Evolutionary conservation across 2,113 vertebrate genomes (phyloP), one percentile per base, ranked within the genome.

Genomic region (Phalacrocorax brasilianus): DNA sequence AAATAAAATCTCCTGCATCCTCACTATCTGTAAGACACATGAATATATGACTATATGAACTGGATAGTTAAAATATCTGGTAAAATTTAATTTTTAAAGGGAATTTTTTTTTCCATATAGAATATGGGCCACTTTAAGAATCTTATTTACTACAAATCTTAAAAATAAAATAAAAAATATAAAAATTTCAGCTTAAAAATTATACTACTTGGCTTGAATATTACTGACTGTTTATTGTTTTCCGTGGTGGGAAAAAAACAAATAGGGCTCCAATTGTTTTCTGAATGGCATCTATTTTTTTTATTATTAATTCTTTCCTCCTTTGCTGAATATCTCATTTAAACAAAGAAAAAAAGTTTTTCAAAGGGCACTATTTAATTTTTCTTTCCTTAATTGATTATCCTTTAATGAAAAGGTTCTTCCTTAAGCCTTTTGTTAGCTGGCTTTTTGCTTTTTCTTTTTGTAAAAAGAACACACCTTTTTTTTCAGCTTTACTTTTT

Each of bases 331-430:
- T 61, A 44, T 28, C 6, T 62, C 9, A 33, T 42, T 38, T 30
- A 62, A 78, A 80, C 0, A 1, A 66, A 50, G 8, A 84, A 63
- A 40, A 74, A 17, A 16, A 0, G 2, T 12, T 65, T 79, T 32
- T 52, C 12, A 27, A 20, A 53, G 28, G 12, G 0, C 1, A 12
- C 3, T 23, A 62, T 40, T 47, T 0, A 27, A 9, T 1, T 26
- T 38, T 47, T 45, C 76, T 38, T 47, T 45, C 76, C 12, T 82
- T 42, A 17, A 24, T n/a, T 75, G 3, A 20, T 40, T 80, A 2
- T 10, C 5, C 9, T 52, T 75, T 70, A 44, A 87, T 35, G 3
- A 33, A 85, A 77, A 47, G 1, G 53, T 6, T 22, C 5, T 11
- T 58, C 6, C 8, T 76, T 55, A 68, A 18, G 0, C 1, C 15